These are phyloP conservation scores for Antennarius striatus DNA, from an alignment of 2,113 vertebrate species.

Conservation along the genomic window DNA sequence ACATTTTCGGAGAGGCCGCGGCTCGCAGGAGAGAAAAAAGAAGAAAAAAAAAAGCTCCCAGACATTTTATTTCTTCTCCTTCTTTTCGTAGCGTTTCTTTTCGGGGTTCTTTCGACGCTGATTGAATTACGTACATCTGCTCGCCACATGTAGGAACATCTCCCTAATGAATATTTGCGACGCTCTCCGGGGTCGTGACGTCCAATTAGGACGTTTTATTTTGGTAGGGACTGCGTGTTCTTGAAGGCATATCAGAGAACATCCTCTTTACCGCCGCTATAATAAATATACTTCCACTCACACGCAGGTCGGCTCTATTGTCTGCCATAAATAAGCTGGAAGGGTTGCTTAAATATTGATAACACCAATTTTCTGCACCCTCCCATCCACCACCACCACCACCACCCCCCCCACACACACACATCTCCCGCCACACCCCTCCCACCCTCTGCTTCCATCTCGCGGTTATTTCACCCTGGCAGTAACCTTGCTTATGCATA, in stretches of 20 bases:
- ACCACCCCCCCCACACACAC: conserved; percentile 2
- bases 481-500: conserved; percentile 82
- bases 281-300: conserved; percentile 77
- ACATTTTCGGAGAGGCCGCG: conserved; percentile 76
- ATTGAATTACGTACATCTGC: conserved; percentile 76
- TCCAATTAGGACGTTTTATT: conserved; percentile 43
- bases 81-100: conserved; percentile 64
- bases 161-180: conserved; percentile 57
- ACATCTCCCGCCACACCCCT: conserved; percentile 45
- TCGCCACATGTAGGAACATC: conserved; percentile 64
- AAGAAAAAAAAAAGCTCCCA: conserved; percentile 58
- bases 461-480: conserved; percentile 77
- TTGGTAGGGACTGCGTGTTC: conserved; percentile 22
- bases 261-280: conserved; percentile 67
- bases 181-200: conserved; percentile 11
- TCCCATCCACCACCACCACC: neutral
- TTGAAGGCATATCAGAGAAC: conserved; percentile 56
- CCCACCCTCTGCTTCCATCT: conserved; percentile 66
- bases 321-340: conserved; percentile 80
- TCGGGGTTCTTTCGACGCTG: conserved; percentile 32
- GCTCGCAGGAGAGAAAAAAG: conserved; percentile 52
- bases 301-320: conserved; percentile 77
- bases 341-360: conserved; percentile 82
- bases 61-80: conserved; percentile 74
- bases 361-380: conserved; percentile 74